These are phyloP conservation scores for Achatina immaculata DNA, from an alignment of 1,140 invertebrate species.

Conservation along the genomic window DNA sequence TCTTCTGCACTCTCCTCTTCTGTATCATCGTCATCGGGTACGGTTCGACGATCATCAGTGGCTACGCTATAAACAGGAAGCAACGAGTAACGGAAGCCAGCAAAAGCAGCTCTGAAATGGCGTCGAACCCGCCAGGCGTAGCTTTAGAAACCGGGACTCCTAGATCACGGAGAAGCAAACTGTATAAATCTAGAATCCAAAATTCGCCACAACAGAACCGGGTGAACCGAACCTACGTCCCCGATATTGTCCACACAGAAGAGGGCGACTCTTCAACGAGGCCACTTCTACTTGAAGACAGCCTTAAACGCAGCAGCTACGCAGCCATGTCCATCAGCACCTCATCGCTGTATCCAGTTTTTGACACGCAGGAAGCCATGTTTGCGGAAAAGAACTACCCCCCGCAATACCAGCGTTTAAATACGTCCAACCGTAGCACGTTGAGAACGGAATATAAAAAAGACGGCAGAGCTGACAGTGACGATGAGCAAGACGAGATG, in stretches of 20 bases:
- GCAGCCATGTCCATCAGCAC: background rate
- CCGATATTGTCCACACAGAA: conserved; percentile 26
- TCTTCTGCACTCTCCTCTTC: conserved; percentile 12
- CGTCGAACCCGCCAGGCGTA: background rate
- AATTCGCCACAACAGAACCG: background rate
- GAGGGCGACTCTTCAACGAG: background rate
- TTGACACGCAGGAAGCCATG: background rate
- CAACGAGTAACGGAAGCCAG: background rate
- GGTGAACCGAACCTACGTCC: background rate
- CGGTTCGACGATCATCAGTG: conserved; percentile 5
- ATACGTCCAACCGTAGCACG: no score
- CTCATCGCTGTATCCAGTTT: background rate
- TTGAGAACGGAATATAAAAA: no score
- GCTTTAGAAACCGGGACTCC: background rate
- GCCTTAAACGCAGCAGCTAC: background rate
- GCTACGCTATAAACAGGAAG: background rate
- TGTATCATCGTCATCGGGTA: background rate
- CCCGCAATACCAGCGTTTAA: no score
- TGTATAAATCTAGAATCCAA: background rate
- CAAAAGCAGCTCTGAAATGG: background rate
- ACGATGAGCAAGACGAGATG: background rate
- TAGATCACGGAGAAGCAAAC: background rate
- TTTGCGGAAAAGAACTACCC: background rate
- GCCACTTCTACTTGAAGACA: conserved; percentile 14
- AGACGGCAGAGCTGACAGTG: background rate